Evolutionary conservation across 2,888 invertebrate species (phyloP).

Genomic region (Pharmacophagus antenor): DNA sequence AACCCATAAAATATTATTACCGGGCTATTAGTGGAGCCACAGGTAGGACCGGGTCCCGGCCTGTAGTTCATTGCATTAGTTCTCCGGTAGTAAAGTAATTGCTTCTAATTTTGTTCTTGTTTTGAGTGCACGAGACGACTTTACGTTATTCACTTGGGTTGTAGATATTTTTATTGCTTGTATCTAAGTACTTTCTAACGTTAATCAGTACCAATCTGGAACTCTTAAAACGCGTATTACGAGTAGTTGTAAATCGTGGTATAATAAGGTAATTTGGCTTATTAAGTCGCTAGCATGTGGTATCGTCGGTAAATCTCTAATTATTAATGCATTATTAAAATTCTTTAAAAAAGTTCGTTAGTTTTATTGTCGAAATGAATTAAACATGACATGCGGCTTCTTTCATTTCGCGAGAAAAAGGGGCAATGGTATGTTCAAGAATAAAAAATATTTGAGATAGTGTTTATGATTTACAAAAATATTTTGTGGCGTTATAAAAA

Average conservation of each 20-base stretch:
- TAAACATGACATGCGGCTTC: slow-evolving; percentile 18
- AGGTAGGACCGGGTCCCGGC: slow-evolving; percentile 65
- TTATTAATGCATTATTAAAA: slow-evolving; percentile 25
- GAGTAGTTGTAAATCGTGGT: slow-evolving; percentile 18
- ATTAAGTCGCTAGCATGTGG: slow-evolving; percentile 16
- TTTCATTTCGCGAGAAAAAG: slow-evolving; percentile 17
- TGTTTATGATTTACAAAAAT: slow-evolving; percentile 33
- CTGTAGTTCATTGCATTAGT: slow-evolving; percentile 63
- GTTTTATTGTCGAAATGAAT: slow-evolving; percentile 25
- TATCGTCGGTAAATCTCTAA: slow-evolving; percentile 25
- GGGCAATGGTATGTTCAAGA: slow-evolving; percentile 14
- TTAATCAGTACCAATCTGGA: slow-evolving; percentile 10
- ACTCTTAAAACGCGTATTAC: slow-evolving; percentile 23
- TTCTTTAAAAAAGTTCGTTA: slow-evolving; percentile 19
- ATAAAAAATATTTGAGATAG: background rate
- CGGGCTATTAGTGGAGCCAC: slow-evolving; percentile 69
- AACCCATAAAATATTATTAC: slow-evolving; percentile 78
- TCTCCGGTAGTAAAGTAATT: slow-evolving; percentile 62
- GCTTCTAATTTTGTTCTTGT: slow-evolving; percentile 56
- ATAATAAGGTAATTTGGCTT: slow-evolving; percentile 20
- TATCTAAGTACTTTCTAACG: slow-evolving; percentile 19
- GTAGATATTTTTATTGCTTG: slow-evolving; percentile 17
- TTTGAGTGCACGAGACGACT: slow-evolving; percentile 36
- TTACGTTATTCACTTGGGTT: slow-evolving; percentile 40
- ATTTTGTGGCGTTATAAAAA: background rate